Conservation (phyloP, 2,797 vertebrate species). For the Poeciliopsis presidionis region DNA sequence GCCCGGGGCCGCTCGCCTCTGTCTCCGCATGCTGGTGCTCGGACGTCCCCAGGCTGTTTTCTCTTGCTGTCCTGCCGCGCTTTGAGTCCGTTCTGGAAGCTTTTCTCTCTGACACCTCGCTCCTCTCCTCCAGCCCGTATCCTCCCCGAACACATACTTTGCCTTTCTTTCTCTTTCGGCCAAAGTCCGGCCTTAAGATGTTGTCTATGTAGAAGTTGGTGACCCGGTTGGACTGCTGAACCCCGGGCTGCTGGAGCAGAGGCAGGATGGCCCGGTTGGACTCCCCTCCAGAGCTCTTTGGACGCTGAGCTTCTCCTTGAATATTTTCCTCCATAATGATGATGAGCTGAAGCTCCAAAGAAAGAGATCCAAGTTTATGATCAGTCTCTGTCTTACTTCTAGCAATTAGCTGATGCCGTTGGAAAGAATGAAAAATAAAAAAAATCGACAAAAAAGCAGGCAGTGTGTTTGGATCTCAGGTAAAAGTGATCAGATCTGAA, state of each 20-base stretch:
- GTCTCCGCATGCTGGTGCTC: constrained; percentile 60
- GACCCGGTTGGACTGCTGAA: constrained; percentile 85
- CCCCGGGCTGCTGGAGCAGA: constrained; percentile 80
- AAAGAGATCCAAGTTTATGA: constrained; percentile 31
- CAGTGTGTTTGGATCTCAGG: constrained; percentile 5
- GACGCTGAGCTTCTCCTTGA: constrained; percentile 65
- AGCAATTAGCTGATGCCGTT: not conserved
- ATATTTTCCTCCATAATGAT: constrained; percentile 88
- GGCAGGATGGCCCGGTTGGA: constrained; percentile 79
- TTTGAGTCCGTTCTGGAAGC: constrained; percentile 54
- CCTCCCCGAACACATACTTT: constrained; percentile 63
- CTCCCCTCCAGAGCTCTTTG: constrained; percentile 75
- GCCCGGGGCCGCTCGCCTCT: constrained; percentile 72
- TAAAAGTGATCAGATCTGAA: constrained; percentile 46
- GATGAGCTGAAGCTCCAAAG: constrained; percentile 22
- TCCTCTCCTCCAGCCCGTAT: constrained; percentile 50
- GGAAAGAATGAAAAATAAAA: not conserved
- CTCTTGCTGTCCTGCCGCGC: constrained; percentile 55
- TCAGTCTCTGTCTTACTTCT: not conserved
- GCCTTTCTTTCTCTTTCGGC: constrained; percentile 84
- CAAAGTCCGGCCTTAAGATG: constrained; percentile 92
- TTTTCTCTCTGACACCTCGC: constrained; percentile 49
- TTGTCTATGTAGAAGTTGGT: constrained; percentile 97
- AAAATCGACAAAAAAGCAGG: not conserved
- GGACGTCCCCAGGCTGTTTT: constrained; percentile 71